Conservation (phyloP, 2,797 vertebrate species). For the Miopithecus talapoin region DNA sequence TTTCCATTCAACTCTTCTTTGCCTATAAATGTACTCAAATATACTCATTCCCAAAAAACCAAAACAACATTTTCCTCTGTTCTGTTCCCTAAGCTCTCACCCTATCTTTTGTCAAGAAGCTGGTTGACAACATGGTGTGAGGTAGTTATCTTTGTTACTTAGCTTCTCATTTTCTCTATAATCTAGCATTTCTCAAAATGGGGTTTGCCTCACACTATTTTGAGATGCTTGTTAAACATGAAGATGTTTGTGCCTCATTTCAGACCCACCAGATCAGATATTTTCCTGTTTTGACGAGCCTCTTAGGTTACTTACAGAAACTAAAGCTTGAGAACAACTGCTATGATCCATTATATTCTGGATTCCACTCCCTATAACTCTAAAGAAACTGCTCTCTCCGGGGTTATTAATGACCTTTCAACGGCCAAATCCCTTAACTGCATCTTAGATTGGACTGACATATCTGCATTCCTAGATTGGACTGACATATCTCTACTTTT, state of each 20-base stretch:
- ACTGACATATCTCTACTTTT: not conserved
- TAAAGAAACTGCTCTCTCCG: not conserved
- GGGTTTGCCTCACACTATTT: not conserved
- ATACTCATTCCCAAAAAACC: not conserved
- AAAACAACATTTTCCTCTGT: not conserved
- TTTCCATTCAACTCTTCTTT: not conserved
- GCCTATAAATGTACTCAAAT: not conserved
- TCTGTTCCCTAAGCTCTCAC: not conserved
- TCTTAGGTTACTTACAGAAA: not conserved
- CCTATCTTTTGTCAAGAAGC: not conserved
- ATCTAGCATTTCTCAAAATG: not conserved
- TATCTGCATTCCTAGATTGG: not conserved
- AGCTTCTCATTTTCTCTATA: not conserved
- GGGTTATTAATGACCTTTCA: not conserved
- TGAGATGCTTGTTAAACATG: not conserved
- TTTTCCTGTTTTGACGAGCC: not conserved
- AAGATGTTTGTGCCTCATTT: not conserved
- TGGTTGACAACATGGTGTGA: not conserved
- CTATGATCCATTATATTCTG: not conserved
- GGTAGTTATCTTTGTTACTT: not conserved
- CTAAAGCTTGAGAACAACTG: not conserved
- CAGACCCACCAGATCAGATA: not conserved
- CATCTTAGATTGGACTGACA: not conserved
- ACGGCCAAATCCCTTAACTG: not conserved
- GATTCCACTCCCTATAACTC: not conserved